Base-by-base conservation (phyloP, 2,888 invertebrate genomes). In the Drosophila colorata region DNA sequence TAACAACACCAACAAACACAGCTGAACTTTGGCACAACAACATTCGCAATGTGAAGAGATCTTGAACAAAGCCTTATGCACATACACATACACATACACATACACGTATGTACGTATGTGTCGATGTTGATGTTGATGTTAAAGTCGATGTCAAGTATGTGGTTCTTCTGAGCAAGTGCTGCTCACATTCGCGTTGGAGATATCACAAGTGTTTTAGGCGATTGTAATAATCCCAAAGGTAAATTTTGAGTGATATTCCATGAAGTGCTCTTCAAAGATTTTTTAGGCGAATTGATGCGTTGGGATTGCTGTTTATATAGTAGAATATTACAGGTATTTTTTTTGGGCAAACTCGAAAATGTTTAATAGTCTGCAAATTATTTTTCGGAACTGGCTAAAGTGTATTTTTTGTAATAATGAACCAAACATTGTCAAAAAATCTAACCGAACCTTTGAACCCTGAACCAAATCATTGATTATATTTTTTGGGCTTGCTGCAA, bases 11-110 rank as follows among this genome's bases (percentile, higher is more conserved):
- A 38, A 41, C 25, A 18, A 16, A 55, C 35, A 64, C 63, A 69
- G 64, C 68, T 81, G 81, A 81, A 81, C 78, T 76, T 83, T 78
- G 69, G 33, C 76, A 66, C 59, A 75, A 66, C 41, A 46, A 67
- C 11, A 41, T 38, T 37, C 23, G 35, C 41, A 55, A 51, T 35
- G 40, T 14, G 16, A 11, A 49, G 52, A 53, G 44, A 61, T 71
- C 72, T 66, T 46, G 18, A 64, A 53, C 63, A 69, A 63, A 52
- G 63, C 25, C 23, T 14, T 23, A 20, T 14, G 52, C 11, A 23
- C n/a, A 20, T 35, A 7, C 6, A 6, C 35, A 14, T 14, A 14
- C 25, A 7, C 6, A 6, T n/a, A 14, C 7, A 14, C 25, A 33
- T 33, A 1, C 2, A 9, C 9, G 14, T 16, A 9, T 8, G 3